Evolutionary conservation across 2,888 invertebrate species (phyloP), one percentile per base, ranked within the genome.

Genomic region (Uloborus plumipes): DNA sequence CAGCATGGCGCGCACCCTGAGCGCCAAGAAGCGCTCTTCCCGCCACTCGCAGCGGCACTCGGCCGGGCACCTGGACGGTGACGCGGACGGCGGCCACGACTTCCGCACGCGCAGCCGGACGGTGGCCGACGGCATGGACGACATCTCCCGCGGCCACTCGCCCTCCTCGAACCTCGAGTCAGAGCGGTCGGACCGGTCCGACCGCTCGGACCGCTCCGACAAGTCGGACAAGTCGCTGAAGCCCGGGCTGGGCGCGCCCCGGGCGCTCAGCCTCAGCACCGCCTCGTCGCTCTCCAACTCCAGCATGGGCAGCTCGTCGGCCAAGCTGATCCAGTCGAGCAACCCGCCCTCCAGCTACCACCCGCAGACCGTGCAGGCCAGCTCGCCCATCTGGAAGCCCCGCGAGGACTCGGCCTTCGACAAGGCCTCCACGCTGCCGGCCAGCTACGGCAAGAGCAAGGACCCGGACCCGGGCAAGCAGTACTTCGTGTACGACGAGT

Each of bases 351-450:
- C 95, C 88, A 94, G 94, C 89, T 96, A 96, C 90, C 95, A 96
- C 88, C 96, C 96, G 55, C 85, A 85, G 55, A n/a, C 70, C 13
- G 79, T 79, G 50, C 75, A 81, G 39, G 85, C 85, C 14, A 97
- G 97, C 92, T 97, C 97, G 91, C 98, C 98, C 90, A 95, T 98
- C 91, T 98, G 97, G 97, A 97, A 97, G 93, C 97, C 96, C 91
- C 94, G 97, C 92, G 96, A 96, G 92, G 86, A 85, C 59, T 39
- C 39, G 9, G 89, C 84, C 18, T 78, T 91, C 87, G 90, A 91
- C 67, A 91, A 91, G 88, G 72, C 86, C 88, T 90, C 91, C 85
- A 84, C 86, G 20, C 78, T 85, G 61, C 84, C 85, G 1, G 70
- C 73, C 18, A 71, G 62, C 55, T 55, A 71, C 53, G 47, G 64